A percentile compares a stretch with the other conserved stretches of the same genome.
phyloP scores from a whole-genome alignment of 2,888 invertebrate genomes.

The Drosophila parthenogenetica region DNA sequence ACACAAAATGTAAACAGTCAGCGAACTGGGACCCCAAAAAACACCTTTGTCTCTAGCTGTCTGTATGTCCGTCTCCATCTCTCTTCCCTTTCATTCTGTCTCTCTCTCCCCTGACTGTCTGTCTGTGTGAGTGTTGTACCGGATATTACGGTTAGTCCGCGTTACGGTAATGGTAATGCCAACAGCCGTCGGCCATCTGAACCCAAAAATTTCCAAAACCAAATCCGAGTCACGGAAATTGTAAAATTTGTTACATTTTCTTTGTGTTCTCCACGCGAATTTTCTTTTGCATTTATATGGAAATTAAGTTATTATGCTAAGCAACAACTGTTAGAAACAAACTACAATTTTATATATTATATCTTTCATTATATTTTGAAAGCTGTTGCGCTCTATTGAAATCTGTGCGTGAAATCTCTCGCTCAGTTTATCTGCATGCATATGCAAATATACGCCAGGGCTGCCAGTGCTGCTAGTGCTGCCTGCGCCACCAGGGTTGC shows the following conservation, averaged over 20 bases:
- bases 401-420: not conserved
- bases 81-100: not conserved
- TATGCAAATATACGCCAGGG: conserved; percentile 24
- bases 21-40: conserved; percentile 27
- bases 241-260: conserved; percentile 74
- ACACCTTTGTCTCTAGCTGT: conserved; percentile 38
- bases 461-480: not conserved
- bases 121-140: conserved; percentile 34
- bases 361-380: conserved; percentile 4
- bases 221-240: conserved; percentile 65
- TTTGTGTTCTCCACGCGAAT: conserved; percentile 33
- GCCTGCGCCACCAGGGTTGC: conserved; percentile 1
- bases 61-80: conserved; percentile 1
- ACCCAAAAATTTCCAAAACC: conserved; percentile 37
- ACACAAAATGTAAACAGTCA: conserved; percentile 70
- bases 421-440: conserved; percentile 5
- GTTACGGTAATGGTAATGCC: conserved; percentile 68
- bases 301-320: conserved; percentile 62
- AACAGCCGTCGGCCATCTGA: conserved; percentile 64
- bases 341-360: not conserved
- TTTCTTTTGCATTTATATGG: conserved; percentile 52
- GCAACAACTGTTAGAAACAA: conserved; percentile 8
- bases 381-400: conserved; percentile 4
- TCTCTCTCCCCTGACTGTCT: not conserved
- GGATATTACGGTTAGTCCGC: conserved; percentile 77